phyloP scores from a whole-genome alignment of 1,140 invertebrate genomes.

The Coelopa frigida region DNA sequence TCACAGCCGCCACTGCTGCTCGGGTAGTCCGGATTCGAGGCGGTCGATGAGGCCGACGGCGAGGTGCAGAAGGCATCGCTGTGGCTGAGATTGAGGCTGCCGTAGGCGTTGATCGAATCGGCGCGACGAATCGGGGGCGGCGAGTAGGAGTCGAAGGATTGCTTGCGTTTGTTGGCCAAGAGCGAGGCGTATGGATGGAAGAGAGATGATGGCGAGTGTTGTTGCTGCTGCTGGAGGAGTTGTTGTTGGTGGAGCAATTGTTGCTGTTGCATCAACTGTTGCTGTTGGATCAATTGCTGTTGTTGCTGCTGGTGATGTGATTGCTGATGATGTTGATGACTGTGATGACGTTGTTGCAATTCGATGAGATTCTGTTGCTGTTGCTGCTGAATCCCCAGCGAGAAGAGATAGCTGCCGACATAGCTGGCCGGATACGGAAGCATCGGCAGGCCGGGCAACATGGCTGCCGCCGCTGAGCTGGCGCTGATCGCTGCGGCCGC shows the following conservation, averaged over 20 bases:
- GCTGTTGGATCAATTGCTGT: slow-evolving; percentile 10
- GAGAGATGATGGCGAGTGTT: slow-evolving; percentile 14
- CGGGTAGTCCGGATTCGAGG: slow-evolving; percentile 26
- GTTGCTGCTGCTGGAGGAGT: slow-evolving; percentile 14
- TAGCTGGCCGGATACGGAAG: slow-evolving; percentile 54
- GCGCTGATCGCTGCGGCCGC: slow-evolving; percentile 35
- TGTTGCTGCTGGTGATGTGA: slow-evolving; percentile 43
- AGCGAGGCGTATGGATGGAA: slow-evolving; percentile 37
- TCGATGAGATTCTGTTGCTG: slow-evolving; percentile 47
- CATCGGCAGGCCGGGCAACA: slow-evolving; percentile 47
- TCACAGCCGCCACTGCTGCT: slow-evolving; percentile 3
- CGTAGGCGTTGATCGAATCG: not conserved
- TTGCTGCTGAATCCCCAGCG: slow-evolving; percentile 53
- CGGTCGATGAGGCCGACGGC: slow-evolving; percentile 31
- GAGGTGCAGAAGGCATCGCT: slow-evolving; percentile 29
- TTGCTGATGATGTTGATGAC: slow-evolving; percentile 15
- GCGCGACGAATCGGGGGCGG: not conserved
- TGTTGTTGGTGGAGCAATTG: slow-evolving; percentile 3
- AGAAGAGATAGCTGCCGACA: slow-evolving; percentile 55
- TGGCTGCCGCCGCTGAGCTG: slow-evolving; percentile 38
- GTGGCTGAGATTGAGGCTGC: not conserved
- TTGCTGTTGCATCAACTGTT: slow-evolving; percentile 13
- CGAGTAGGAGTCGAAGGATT: slow-evolving; percentile 12
- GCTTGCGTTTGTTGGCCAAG: slow-evolving; percentile 29
- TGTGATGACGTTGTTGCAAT: slow-evolving; percentile 14